Conservation (phyloP, 2,797 vertebrate genomes). For the Tinamus major region DNA sequence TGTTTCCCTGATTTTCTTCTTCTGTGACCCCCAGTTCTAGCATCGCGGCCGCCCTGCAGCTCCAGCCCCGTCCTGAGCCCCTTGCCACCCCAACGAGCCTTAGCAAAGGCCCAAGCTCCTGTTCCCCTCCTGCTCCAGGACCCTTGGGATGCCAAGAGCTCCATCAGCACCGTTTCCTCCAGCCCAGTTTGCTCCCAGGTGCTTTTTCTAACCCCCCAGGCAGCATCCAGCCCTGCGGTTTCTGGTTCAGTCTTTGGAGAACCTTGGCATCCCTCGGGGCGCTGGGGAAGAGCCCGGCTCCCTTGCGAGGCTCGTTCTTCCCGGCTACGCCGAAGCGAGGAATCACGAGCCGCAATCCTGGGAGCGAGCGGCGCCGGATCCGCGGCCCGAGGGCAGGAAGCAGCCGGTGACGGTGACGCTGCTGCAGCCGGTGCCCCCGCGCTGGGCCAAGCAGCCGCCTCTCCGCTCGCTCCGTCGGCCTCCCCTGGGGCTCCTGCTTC, state of each 20-base stretch:
- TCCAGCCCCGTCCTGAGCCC: neutral
- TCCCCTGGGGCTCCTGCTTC: neutral
- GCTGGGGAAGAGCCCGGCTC: neutral
- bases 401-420: no score
- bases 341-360: neutral
- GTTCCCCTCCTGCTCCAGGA: neutral
- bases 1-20: no score
- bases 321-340: neutral
- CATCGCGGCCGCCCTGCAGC: no score
- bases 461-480: no score
- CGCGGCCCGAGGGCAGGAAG: no score
- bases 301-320: no score
- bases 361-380: neutral
- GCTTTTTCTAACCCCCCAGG: neutral
- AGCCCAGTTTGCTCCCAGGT: neutral
- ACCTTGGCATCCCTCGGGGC: neutral
- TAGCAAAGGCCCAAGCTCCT: neutral
- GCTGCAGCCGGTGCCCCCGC: no score
- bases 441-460: no score
- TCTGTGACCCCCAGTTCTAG: no score
- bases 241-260: neutral
- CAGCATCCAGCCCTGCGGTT: rapidly evolving
- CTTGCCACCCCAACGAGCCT: rapidly evolving
- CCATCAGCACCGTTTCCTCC: neutral
- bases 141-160: rapidly evolving